Evolutionary conservation across 2,113 vertebrate species (phyloP), one percentile per base, ranked within the genome.

Genomic region (Centrocercus urophasianus): DNA sequence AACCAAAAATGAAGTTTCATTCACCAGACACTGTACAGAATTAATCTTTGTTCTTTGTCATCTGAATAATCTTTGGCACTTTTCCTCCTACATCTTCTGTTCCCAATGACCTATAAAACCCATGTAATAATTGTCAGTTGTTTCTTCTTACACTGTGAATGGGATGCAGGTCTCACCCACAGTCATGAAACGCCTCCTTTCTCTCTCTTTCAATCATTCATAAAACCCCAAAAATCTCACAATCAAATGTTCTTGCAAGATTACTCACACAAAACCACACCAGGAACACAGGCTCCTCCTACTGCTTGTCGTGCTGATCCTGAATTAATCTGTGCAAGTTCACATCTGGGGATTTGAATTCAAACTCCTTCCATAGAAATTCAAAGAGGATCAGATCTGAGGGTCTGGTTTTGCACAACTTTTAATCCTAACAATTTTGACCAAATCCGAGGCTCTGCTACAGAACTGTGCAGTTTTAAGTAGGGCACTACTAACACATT

Each of bases 361-460:
- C 89, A 73, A 93, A 92, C 74, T 75, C 27, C 30, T 83, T 93
- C 82, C 65, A 67, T 0, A 74, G 47, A 93, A 94, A 95, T 93
- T 91, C 75, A 93, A 89, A 95, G 85, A 83, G 82, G 91, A 86
- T 88, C 82, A 88, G 84, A 80, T 83, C 42, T 60, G 75, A 77
- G 34, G 67, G 86, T 92, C 90, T 87, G 59, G 59, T 45, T 92
- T 92, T 74, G 77, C 59, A 86, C 79, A 25, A 77, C 77, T 86
- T 81, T 57, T 93, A 93, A 91, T 95, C 69, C 82, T 95, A 67
- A 73, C 85, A 95, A 85, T 88, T 87, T 85, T 74, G 93, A 83
- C 30, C 77, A 89, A 95, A 91, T 91, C 75, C 52, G 89, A 72
- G 43, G 34, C 79, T 93, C 61, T 88, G 79, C 60, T 67, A 70